Base-by-base conservation (phyloP, 2,888 invertebrate species). In the Arrhopalites spinosus region DNA sequence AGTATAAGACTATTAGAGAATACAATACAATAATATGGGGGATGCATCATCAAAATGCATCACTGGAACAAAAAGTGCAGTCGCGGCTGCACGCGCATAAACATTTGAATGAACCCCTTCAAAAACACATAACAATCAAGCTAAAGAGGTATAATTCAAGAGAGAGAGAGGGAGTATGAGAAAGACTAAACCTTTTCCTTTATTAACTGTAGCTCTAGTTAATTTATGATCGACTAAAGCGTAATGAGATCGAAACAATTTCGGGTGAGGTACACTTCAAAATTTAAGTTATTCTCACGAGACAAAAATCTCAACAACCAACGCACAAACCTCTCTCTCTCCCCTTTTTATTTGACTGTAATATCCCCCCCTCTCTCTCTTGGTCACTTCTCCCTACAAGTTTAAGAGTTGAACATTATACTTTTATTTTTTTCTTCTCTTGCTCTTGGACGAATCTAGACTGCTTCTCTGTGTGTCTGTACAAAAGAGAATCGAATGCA, bases 401-500 rank as follows among this genome's bases (percentile, higher is more conserved):
- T 36, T 7, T 11, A 36, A 36, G n/a, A n/a, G n/a, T n/a, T n/a
- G n/a, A n/a, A n/a, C n/a, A n/a, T n/a, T n/a, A n/a, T n/a, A 36
- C 36, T 7, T 36, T 36, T 7, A 20, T 2, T 53, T 53, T 53
- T 53, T 53, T 23, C 53, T 8, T 56, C 53, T 20, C 53, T 47
- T n/a, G n/a, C 53, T 53, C 36, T 36, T 36, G 36, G 36, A 36
- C 36, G 36, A 36, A 20, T 53, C 53, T 53, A 1, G 20, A 20
- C 25, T 50, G 1, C n/a, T 70, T 70, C 53, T 8, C 25, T 25
- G 23, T 70, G 23, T 69, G n/a, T 71, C 17, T 56, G 20, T 25
- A n/a, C 11, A 15, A 45, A 2, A 43, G 8, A 30, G 77, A 79
- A 77, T 78, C 77, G 75, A 79, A 80, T 75, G 77, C 80, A 80